Percentiles rank a stretch among this genome's conserved stretches.
Conservation (phyloP, 2,113 vertebrate genomes). For the Pycnonotus jocosus region DNA sequence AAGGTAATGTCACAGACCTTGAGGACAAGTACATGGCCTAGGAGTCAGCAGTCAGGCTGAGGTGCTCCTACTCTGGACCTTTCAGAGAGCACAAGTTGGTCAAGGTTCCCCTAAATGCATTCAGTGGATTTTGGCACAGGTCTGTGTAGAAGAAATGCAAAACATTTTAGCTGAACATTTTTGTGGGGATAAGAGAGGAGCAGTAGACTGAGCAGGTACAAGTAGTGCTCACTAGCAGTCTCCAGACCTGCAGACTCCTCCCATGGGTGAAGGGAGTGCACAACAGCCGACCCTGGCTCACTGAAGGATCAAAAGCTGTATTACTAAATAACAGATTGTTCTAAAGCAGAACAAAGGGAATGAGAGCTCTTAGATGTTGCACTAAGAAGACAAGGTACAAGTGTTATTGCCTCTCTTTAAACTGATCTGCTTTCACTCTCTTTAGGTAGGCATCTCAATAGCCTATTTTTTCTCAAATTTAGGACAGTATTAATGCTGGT, state of each 20-base stretch:
- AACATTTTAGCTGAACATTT: not conserved
- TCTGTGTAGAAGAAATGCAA: not conserved
- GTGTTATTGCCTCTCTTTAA: not conserved
- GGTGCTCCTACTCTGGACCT: not conserved
- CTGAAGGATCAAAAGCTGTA: not conserved
- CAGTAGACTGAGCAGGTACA: not conserved
- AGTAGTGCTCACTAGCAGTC: not conserved
- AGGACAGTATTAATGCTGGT: not conserved
- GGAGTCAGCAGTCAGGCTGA: not conserved
- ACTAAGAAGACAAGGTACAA: not conserved
- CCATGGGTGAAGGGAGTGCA: fast-evolving
- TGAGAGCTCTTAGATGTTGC: not conserved
- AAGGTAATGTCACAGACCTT: not conserved
- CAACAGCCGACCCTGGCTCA: not conserved
- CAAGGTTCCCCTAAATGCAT: not conserved
- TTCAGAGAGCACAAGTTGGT: not conserved
- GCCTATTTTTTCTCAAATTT: not conserved
- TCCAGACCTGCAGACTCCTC: not conserved
- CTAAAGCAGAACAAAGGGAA: not conserved
- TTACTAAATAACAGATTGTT: not conserved
- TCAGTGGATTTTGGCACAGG: not conserved
- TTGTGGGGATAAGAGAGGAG: not conserved
- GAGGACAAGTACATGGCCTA: not conserved
- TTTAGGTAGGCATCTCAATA: not conserved
- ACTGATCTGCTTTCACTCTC: not conserved